Percentiles rank a stretch among this genome's conserved stretches.
These are phyloP conservation scores for Lepidotrigona ventralis DNA, from an alignment of 1,140 invertebrate genomes.

Conservation along the genomic window DNA sequence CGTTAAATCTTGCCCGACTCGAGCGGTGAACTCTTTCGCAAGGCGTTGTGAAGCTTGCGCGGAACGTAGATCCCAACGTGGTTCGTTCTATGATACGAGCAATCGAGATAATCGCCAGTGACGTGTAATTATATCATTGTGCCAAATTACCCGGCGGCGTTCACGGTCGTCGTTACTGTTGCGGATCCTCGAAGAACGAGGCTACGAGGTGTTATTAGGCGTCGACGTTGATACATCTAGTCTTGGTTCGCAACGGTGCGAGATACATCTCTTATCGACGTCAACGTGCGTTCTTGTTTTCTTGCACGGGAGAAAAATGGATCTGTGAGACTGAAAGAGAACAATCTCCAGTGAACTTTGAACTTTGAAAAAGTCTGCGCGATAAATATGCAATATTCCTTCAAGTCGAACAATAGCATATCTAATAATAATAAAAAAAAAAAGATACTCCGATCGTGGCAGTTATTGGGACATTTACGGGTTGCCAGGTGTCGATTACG, in stretches of 20 bases:
- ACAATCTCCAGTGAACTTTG: background rate
- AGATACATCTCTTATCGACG: conserved; percentile 26
- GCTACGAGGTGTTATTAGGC: conserved; percentile 75
- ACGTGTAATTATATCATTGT: conserved; percentile 79
- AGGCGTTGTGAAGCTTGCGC: background rate
- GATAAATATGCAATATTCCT: background rate
- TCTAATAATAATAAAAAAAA: background rate
- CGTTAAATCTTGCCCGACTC: background rate
- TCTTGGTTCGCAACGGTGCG: conserved; percentile 39
- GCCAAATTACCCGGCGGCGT: conserved; percentile 72
- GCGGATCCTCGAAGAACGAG: conserved; percentile 49
- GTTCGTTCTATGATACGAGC: conserved; percentile 52
- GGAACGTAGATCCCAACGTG: background rate
- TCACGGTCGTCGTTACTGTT: conserved; percentile 57
- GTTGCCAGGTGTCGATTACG: conserved; percentile 13
- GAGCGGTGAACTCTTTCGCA: background rate
- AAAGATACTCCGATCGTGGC: background rate
- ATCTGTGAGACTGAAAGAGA: background rate
- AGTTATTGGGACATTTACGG: conserved; percentile 10
- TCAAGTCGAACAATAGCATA: background rate
- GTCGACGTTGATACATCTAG: conserved; percentile 76
- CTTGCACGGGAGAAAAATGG: background rate
- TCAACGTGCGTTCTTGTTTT: conserved; percentile 12
- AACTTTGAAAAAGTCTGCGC: background rate
- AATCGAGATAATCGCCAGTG: conserved; percentile 73